Conservation (phyloP, 35 echinoderm and acorn worm genomes). For the Patiria miniata region DNA sequence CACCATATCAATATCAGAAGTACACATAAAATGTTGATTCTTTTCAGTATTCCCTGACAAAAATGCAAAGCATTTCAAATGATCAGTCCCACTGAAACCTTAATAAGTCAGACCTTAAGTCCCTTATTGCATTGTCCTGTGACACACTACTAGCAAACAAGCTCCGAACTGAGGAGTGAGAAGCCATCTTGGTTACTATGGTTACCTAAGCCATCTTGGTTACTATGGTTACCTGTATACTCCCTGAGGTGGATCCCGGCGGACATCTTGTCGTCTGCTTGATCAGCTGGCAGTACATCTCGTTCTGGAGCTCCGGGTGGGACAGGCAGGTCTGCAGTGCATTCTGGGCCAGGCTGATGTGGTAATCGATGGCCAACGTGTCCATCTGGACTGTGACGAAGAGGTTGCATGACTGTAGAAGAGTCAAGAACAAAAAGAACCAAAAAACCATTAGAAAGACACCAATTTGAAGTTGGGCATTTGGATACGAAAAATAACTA, state of each 20-base stretch:
- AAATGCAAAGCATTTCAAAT: too few relatives aligned
- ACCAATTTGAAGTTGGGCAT: too few relatives aligned
- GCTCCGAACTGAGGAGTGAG: too few relatives aligned
- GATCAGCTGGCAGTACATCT: conserved; percentile 98
- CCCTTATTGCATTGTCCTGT: too few relatives aligned
- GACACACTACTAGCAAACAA: too few relatives aligned
- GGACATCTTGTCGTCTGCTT: conserved; percentile 86
- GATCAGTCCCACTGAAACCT: too few relatives aligned
- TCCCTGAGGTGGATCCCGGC: conserved; percentile 9
- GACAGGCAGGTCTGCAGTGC: conserved; percentile 92
- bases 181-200: background rate
- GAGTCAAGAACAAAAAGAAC: background rate
- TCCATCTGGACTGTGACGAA: conserved; percentile 91
- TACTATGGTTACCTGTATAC: conserved; percentile 41
- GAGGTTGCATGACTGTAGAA: conserved; percentile 76
- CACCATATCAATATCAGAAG: too few relatives aligned
- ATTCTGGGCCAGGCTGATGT: conserved; percentile 98
- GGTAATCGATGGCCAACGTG: conserved; percentile 94
- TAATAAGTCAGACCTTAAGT: too few relatives aligned
- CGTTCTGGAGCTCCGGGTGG: conserved; percentile 91
- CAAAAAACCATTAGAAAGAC: too few relatives aligned
- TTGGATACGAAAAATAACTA: too few relatives aligned
- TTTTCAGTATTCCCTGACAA: too few relatives aligned
- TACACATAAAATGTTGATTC: too few relatives aligned
- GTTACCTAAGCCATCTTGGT: conserved; percentile 28